Evolutionary conservation across 2,113 vertebrate genomes (phyloP).

Genomic region (Beaufortia kweichowensis): DNA sequence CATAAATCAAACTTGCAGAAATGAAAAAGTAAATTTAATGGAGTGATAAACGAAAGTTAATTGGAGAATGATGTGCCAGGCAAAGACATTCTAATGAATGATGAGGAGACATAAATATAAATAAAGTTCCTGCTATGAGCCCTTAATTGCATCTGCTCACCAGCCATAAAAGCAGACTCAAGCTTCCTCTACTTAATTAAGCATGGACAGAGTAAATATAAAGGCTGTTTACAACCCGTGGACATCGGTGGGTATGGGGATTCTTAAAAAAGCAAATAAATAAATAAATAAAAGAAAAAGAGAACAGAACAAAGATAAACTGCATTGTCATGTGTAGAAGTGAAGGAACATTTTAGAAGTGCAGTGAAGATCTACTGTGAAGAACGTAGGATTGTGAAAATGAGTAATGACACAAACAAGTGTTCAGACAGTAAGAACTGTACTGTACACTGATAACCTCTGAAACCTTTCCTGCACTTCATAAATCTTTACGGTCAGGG

Average conservation of each 20-base stretch:
- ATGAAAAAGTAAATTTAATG: neutral
- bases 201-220: conserved; percentile 11
- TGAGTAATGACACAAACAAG: neutral
- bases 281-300: neutral
- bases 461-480: neutral
- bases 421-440: conserved; percentile 6
- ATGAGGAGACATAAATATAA: conserved; percentile 3
- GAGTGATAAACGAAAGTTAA: neutral
- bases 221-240: conserved; percentile 1
- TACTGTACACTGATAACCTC: neutral
- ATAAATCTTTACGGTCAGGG: conserved; percentile 19
- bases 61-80: neutral
- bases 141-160: conserved; percentile 24
- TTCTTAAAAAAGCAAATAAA: neutral
- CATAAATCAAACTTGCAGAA: neutral
- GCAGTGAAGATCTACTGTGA: neutral
- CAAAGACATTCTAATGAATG: conserved; percentile 19
- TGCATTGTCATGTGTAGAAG: neutral
- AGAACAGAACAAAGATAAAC: neutral
- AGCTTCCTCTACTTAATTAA: neutral
- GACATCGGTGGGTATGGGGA: neutral
- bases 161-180: conserved; percentile 21
- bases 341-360: neutral
- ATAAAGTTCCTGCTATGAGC: conserved; percentile 13
- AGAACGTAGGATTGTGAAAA: neutral